Evolutionary conservation across 1,140 invertebrate species (phyloP), one percentile per base, ranked within the genome.

Genomic region (Microplitis demolitor): DNA sequence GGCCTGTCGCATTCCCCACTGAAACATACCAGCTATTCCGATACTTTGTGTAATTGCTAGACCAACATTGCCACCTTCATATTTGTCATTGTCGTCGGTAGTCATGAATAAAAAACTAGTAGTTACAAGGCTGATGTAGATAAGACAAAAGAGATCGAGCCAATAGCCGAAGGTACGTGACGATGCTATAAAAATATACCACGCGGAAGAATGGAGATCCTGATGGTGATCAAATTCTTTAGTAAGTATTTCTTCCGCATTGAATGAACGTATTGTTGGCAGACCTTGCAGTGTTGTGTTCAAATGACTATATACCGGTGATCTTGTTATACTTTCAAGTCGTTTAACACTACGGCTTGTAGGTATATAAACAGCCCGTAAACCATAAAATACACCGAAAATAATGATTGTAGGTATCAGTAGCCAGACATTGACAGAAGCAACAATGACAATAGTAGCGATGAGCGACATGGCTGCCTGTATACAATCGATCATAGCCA

Each of bases 1-100:
- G 8, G 93, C 95, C 78, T 97, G 96, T 67, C 96, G 85, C 86
- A 91, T 94, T 4, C 93, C 94, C 90, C 94, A 95, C 83, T 96
- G 95, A 71, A 96, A 92, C 90, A 95, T 92, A n/a, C 94, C 93
- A 14, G 94, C 93, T 51, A 97, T 82, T 4, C 92, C 91, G 71
- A 97, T 91, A 14, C 93, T 92, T 77, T 95, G 95, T 2, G 93
- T 93, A 53, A 97, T 91, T 1, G 93, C 93, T 53, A 97, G 78
- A 11, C 95, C 95, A 5, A 96, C 94, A 72, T 92, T 90, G 14
- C 85, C 87, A 31, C 88, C 85, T 76, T 85, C 84, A 3, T 60
- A 61, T 4, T 62, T 61, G 13, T 54, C 63, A 1, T 74, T 35
- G 9, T 71, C 56, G 5, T 74, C 72, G 2, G 78, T 74, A 0